phyloP scores from a whole-genome alignment of 2,113 vertebrate species.

The Pipa parva region DNA sequence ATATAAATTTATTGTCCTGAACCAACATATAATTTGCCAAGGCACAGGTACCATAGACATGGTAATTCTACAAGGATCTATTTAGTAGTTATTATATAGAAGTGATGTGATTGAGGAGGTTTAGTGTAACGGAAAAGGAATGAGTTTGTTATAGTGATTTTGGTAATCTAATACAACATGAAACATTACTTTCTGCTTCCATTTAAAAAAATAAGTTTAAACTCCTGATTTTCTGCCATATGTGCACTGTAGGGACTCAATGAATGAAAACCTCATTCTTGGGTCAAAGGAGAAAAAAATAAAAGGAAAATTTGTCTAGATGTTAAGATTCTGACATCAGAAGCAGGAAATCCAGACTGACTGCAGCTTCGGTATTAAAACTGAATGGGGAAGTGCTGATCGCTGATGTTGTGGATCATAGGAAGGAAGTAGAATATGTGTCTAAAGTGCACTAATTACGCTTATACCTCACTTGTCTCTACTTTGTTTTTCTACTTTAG shows the following conservation, averaged over 20 bases:
- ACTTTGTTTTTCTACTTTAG: slow-evolving; percentile 54
- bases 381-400: slow-evolving; percentile 39
- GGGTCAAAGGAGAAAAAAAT: slow-evolving; percentile 13
- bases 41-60: too few relatives aligned
- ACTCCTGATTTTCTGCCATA: neutral
- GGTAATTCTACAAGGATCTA: too few relatives aligned
- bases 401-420: slow-evolving; percentile 51
- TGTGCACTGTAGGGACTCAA: neutral
- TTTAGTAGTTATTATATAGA: too few relatives aligned
- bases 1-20: too few relatives aligned
- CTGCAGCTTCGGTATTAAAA: slow-evolving; percentile 12
- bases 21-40: too few relatives aligned
- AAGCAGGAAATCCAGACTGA: slow-evolving; percentile 47
- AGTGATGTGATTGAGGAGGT: too few relatives aligned
- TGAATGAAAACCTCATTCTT: slow-evolving; percentile 9
- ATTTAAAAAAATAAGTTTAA: too few relatives aligned
- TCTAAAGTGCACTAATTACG: slow-evolving; percentile 39
- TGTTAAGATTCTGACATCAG: slow-evolving; percentile 20
- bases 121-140: too few relatives aligned
- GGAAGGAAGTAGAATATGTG: slow-evolving; percentile 50
- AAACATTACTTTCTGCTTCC: too few relatives aligned
- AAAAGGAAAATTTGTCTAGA: slow-evolving; percentile 15
- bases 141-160: too few relatives aligned
- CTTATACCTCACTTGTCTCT: slow-evolving; percentile 31
- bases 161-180: too few relatives aligned